Percentiles rank a stretch among this genome's conserved stretches.
Conservation (phyloP, 2,888 invertebrate species). For the Apamea crenata region DNA sequence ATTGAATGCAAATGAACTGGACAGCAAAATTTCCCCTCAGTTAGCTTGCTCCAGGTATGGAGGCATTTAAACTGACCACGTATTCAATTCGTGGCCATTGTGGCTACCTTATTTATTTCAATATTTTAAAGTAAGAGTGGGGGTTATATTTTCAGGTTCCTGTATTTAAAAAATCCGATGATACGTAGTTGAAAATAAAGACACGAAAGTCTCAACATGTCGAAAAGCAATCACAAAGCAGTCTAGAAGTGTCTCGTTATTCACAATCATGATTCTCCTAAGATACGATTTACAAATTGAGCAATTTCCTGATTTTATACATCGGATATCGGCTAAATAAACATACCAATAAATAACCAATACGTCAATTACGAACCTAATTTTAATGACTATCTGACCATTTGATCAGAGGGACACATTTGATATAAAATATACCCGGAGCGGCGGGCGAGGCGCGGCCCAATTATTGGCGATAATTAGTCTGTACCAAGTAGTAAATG, state of each 20-base stretch:
- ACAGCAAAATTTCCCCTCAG: neutral
- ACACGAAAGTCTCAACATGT: neutral
- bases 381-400: conserved; percentile 33
- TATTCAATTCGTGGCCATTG: too few relatives aligned
- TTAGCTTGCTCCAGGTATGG: neutral
- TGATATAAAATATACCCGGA: conserved; percentile 39
- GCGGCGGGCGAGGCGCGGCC: conserved; percentile 13
- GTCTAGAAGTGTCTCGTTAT: neutral
- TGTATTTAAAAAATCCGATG: neutral
- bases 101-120: neutral
- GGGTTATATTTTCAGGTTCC: neutral
- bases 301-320: neutral
- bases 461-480: conserved; percentile 55
- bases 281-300: neutral
- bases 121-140: neutral
- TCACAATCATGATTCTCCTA: too few relatives aligned
- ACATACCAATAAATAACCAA: conserved; percentile 3
- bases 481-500: conserved; percentile 37
- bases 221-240: neutral
- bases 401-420: conserved; percentile 40
- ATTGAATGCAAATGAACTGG: neutral
- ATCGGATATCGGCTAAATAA: conserved; percentile 6
- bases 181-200: neutral
- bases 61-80: neutral
- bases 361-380: conserved; percentile 31